A percentile compares a stretch with the other conserved stretches of the same genome.
These are phyloP conservation scores for Hemistola chrysoprasaria DNA, from an alignment of 2,888 invertebrate genomes.

Conservation along the genomic window DNA sequence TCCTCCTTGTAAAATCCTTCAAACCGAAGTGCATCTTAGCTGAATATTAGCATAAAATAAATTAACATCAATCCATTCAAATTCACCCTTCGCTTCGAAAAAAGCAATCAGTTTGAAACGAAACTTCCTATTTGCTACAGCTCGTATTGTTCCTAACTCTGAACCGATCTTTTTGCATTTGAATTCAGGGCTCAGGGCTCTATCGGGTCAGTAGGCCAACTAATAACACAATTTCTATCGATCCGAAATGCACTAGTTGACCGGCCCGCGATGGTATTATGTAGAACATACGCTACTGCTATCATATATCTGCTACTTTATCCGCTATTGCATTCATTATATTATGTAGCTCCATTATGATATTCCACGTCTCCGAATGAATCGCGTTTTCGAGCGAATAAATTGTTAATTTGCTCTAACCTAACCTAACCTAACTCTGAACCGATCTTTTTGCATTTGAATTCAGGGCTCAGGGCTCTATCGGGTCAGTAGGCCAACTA, in stretches of 20 bases:
- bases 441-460: neutral
- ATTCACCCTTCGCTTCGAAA: slow-evolving; percentile 10
- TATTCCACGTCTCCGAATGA: slow-evolving; percentile 2
- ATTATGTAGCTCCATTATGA: too few species aligned
- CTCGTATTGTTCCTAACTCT: slow-evolving; percentile 5
- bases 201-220: slow-evolving; percentile 11
- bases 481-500: slow-evolving; percentile 11
- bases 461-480: slow-evolving; percentile 2
- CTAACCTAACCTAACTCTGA: slow-evolving; percentile 3
- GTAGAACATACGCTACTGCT: neutral
- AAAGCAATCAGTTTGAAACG: slow-evolving; percentile 7
- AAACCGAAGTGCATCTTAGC: too few species aligned
- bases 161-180: neutral
- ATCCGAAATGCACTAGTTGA: neutral
- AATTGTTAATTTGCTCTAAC: slow-evolving; percentile 13
- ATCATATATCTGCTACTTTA: neutral
- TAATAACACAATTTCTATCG: slow-evolving; percentile 12
- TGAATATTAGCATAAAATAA: neutral
- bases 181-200: slow-evolving; percentile 2
- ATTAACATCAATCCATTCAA: slow-evolving; percentile 13
- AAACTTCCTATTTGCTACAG: slow-evolving; percentile 1
- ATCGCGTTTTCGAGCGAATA: slow-evolving; percentile 4
- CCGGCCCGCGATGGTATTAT: neutral
- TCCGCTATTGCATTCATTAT: slow-evolving; percentile 9
- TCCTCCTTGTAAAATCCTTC: too few species aligned